Conservation (phyloP, 2,797 vertebrate species). For the Poecilia picta region DNA sequence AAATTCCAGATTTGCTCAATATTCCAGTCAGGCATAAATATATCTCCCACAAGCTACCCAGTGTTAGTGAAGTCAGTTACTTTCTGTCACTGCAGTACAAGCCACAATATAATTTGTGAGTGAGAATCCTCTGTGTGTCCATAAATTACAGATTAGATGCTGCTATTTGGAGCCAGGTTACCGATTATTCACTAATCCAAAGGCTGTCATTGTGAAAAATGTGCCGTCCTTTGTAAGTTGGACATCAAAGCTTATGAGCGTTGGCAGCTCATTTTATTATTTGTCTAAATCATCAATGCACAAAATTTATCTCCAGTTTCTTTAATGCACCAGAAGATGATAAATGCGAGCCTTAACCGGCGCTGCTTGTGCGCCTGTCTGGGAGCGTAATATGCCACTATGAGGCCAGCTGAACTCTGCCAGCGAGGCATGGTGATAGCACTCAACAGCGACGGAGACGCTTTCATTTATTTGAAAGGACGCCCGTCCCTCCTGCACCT, state of each 20-base stretch:
- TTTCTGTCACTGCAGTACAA: conserved; percentile 2
- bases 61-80: background rate
- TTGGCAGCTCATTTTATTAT: conserved; percentile 35
- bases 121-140: conserved; percentile 1
- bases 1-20: background rate
- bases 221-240: conserved; percentile 33
- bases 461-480: conserved; percentile 57
- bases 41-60: background rate
- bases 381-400: conserved; percentile 15
- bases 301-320: conserved; percentile 36
- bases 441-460: conserved; percentile 42
- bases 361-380: conserved; percentile 10
- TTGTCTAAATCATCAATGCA: conserved; percentile 46
- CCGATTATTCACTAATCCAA: conserved; percentile 20
- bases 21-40: background rate
- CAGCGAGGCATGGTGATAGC: conserved; percentile 21
- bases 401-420: conserved; percentile 30
- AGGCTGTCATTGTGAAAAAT: conserved; percentile 36
- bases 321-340: conserved; percentile 28
- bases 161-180: conserved; percentile 9
- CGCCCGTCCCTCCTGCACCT: conserved; percentile 31
- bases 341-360: conserved; percentile 20
- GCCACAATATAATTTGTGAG: background rate
- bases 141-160: conserved; percentile 15
- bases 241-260: conserved; percentile 39